Evolutionary conservation across 2,888 invertebrate species (phyloP), one percentile per base, ranked within the genome.

Genomic region (Nemapogon koenigi): DNA sequence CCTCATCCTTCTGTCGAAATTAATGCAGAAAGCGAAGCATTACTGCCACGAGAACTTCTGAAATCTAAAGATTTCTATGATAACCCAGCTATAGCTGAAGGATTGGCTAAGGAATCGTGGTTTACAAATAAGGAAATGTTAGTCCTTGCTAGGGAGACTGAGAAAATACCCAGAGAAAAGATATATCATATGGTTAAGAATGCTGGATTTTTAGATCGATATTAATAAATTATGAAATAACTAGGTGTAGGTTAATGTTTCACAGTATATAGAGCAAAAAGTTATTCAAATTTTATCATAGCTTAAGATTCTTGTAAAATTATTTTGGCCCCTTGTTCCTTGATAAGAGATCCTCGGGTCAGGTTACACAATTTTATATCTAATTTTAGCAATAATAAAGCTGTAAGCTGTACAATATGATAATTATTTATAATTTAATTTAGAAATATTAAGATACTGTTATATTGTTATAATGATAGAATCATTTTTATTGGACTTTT

Each of bases 81-180:
- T 51, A 87, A 91, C 64, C 91, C 91, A 0, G 62, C 76, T 2
- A 83, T 90, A 8, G 91, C 88, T 4, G 85, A 84, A 4, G 86
- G 84, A 0, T 71, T 92, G 7, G 91, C 91, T 1, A 86, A 86
- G 50, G 89, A 88, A 50, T 90, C 91, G 0, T 90, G 90, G 88
- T 84, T 90, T 47, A 82, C 84, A 0, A 82, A 87, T 46, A 89
- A 89, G 53, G 90, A 91, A 59, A 88, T 86, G 81, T 88, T 86
- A 43, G 91, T 91, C 1, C 81, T 85, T 29, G 83, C 91, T 53
- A 81, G 92, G 8, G 91, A 91, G 54, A 87, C 91, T 0, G 90
- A 91, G 50, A 88, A 88, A 60, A 92, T 92, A 43, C 86, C 91
- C 0, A 80, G 91, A 2, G 84, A 86, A 44, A 86, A 85, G 55